These are phyloP conservation scores for Hippocampus zosterae DNA, from an alignment of 2,113 vertebrate species.

Conservation along the genomic window DNA sequence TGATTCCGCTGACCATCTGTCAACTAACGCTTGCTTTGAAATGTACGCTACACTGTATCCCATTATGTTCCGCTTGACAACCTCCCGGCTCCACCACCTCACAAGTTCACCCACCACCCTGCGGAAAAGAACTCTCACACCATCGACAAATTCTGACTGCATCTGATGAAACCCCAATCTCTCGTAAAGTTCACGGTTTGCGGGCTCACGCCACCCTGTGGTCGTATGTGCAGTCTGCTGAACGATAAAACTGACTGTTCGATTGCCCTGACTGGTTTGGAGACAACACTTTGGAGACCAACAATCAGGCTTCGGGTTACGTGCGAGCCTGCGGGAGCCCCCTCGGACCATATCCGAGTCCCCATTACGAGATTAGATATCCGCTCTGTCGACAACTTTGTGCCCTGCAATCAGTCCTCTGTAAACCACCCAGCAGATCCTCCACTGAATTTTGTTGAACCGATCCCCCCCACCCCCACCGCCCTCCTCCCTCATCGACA, in stretches of 20 bases:
- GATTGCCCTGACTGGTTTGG: not conserved
- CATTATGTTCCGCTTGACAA: not conserved
- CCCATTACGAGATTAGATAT: not conserved
- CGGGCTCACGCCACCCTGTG: not conserved
- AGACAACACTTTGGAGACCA: not conserved
- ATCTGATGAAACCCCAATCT: not conserved
- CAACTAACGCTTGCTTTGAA: not conserved
- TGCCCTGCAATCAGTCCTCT: not conserved
- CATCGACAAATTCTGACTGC: not conserved
- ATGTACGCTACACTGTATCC: not conserved
- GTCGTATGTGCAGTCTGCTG: not conserved
- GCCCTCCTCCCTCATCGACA: no score
- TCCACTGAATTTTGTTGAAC: not conserved
- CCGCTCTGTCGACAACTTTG: not conserved
- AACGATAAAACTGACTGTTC: not conserved
- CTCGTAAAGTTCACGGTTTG: not conserved
- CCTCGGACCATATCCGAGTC: not conserved
- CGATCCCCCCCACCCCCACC: not conserved
- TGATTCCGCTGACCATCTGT: not conserved
- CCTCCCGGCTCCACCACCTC: not conserved
- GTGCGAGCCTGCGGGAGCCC: not conserved
- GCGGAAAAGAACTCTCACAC: not conserved
- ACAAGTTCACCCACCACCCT: not conserved
- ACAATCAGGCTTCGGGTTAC: not conserved
- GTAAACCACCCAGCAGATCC: not conserved